Conservation (phyloP, 2,797 vertebrate species). For the Dromococcyx pavoninus region DNA sequence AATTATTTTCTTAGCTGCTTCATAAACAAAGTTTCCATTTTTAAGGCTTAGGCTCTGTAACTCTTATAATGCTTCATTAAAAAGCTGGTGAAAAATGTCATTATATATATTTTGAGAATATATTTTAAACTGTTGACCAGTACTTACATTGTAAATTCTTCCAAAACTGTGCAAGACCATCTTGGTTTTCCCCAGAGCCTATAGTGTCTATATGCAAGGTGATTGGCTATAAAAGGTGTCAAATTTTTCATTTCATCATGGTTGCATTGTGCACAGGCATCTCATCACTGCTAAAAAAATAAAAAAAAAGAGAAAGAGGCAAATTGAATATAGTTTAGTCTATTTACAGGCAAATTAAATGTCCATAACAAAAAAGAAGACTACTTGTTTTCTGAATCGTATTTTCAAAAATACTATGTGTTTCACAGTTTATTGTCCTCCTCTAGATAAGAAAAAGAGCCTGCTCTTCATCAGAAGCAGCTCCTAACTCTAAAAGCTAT, state of each 20-base stretch:
- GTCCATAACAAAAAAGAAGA: neutral
- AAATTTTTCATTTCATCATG: neutral
- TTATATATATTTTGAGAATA: neutral
- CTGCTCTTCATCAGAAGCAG: neutral
- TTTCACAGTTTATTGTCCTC: neutral
- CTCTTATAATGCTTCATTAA: neutral
- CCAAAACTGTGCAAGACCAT: neutral
- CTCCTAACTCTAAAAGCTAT: neutral
- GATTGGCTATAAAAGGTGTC: neutral
- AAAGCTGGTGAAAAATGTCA: neutral
- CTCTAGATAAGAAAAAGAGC: neutral
- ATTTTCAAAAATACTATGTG: neutral
- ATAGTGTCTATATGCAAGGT: neutral
- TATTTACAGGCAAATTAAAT: neutral
- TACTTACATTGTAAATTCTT: neutral
- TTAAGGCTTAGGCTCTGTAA: neutral
- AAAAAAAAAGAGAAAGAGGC: neutral
- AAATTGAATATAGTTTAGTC: neutral
- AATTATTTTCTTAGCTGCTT: neutral
- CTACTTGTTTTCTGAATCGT: neutral
- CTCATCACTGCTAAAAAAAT: neutral
- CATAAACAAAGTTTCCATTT: neutral
- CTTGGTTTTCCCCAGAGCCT: neutral
- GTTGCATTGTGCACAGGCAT: neutral
- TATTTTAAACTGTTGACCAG: neutral